Percentiles rank a stretch among this genome's conserved stretches.
Evolutionary conservation across 2,888 invertebrate genomes (phyloP).

Genomic region (Lagria hirta): DNA sequence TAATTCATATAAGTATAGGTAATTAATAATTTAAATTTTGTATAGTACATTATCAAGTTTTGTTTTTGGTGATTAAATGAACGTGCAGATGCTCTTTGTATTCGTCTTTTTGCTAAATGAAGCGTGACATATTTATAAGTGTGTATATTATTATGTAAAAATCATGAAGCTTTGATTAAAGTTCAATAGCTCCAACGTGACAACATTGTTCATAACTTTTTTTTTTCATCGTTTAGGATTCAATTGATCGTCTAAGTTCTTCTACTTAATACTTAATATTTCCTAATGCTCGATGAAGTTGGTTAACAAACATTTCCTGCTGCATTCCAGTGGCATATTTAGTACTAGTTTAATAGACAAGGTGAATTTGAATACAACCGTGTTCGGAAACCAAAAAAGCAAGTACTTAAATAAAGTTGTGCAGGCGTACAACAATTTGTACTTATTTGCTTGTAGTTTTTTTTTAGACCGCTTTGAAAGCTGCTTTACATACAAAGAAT

Average conservation of each 20-base stretch:
- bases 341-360: constrained; percentile 23
- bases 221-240: constrained; percentile 9
- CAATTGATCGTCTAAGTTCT: background rate
- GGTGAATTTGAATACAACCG: constrained; percentile 24
- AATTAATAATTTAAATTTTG: no score
- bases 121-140: no score
- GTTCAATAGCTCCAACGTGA: no score
- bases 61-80: no score
- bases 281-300: constrained; percentile 18
- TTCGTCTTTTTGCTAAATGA: no score
- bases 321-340: constrained; percentile 27
- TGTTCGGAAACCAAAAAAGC: constrained; percentile 27
- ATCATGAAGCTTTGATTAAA: no score
- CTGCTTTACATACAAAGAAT: constrained; percentile 45
- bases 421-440: constrained; percentile 37
- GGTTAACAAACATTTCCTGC: constrained; percentile 27
- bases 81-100: no score
- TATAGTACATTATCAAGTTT: no score
- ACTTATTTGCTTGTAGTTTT: constrained; percentile 37
- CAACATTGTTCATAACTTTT: no score
- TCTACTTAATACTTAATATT: constrained; percentile 14
- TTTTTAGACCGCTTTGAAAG: constrained; percentile 36
- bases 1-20: no score
- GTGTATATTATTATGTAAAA: no score
- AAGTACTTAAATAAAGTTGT: constrained; percentile 33